These are phyloP conservation scores for Athene cunicularia DNA, from an alignment of 2,113 vertebrate genomes.

Conservation along the genomic window DNA sequence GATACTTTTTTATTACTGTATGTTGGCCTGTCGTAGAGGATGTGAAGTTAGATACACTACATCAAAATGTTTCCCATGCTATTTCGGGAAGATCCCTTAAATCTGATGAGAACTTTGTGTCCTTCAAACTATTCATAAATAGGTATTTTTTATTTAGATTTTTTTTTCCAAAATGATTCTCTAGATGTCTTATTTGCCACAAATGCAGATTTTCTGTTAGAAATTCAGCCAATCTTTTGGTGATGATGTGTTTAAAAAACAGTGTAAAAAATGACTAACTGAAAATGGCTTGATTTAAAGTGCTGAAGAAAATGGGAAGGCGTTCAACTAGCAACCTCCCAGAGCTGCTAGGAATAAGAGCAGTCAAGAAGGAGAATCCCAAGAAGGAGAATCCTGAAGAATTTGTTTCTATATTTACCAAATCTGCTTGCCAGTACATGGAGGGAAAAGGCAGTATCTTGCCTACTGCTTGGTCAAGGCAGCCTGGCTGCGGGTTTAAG, in stretches of 20 bases:
- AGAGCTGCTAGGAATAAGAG: background rate
- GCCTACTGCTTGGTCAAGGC: background rate
- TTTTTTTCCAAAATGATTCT: background rate
- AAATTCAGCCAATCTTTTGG: background rate
- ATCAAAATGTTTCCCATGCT: background rate
- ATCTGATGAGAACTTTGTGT: background rate
- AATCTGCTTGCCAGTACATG: background rate
- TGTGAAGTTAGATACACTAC: background rate
- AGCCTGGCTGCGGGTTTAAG: background rate
- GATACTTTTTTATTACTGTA: background rate
- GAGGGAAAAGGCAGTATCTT: background rate
- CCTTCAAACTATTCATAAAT: background rate
- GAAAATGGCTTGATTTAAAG: conserved; percentile 9
- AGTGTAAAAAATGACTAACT: conserved; percentile 27
- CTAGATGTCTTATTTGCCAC: background rate
- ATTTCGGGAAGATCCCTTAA: background rate
- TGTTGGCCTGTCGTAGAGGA: background rate
- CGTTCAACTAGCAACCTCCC: background rate
- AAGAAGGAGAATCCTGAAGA: background rate
- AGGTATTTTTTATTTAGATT: background rate
- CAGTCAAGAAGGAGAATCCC: conserved; percentile 24
- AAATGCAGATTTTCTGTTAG: background rate
- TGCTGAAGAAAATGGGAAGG: conserved; percentile 21
- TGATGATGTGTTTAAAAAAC: background rate
- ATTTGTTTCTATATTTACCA: background rate